Evolutionary conservation across 2,797 vertebrate genomes (phyloP).

Genomic region (Myotis findleyi): DNA sequence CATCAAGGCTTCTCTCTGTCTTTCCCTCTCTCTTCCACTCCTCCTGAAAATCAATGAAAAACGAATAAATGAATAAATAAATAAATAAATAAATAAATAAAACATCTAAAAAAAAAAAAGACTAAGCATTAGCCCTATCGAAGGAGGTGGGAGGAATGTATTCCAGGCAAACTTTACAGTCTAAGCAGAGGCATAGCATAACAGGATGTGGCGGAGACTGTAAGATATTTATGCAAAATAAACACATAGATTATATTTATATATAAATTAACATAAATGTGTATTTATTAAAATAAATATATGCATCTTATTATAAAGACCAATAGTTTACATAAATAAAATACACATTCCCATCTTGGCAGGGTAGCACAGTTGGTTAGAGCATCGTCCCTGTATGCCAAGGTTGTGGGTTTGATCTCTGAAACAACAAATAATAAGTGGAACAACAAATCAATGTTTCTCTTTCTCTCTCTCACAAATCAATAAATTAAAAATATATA

Average conservation of each 20-base stretch:
- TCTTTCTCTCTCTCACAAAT: neutral
- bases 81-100: too few relatives aligned
- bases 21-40: too few relatives aligned
- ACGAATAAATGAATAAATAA: too few relatives aligned
- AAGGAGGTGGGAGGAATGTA: neutral
- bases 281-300: conserved; percentile 27
- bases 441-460: neutral
- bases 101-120: too few relatives aligned
- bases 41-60: too few relatives aligned
- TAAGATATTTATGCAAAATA: neutral
- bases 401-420: neutral
- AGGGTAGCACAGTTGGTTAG: neutral
- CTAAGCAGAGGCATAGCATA: neutral
- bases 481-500: neutral
- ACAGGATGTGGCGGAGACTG: neutral
- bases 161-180: neutral
- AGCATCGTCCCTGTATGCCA: neutral
- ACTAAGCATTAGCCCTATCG: neutral
- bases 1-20: too few relatives aligned
- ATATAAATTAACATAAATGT: neutral
- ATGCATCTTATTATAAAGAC: neutral
- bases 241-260: neutral
- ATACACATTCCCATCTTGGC: neutral
- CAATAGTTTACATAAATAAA: neutral
- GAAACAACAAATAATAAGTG: neutral